phyloP scores from a whole-genome alignment of 2,888 invertebrate species.

The Sisyra terminalis region DNA sequence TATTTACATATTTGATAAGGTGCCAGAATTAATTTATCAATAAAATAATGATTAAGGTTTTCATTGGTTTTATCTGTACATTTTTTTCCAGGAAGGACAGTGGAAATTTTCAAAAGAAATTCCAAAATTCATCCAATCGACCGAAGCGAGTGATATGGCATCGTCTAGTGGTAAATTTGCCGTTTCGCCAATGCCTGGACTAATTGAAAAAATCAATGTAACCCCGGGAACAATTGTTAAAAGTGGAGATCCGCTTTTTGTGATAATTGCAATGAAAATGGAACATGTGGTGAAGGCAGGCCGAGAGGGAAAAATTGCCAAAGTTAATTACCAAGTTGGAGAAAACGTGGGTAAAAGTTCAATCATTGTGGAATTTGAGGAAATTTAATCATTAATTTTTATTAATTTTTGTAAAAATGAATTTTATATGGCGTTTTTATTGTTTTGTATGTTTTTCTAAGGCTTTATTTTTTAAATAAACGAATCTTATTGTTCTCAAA shows the following conservation, averaged over 20 bases:
- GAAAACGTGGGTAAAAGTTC: conserved; percentile 70
- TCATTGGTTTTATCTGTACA: neutral
- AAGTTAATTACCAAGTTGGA: conserved; percentile 54
- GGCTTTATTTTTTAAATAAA: neutral
- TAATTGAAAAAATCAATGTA: conserved; percentile 81
- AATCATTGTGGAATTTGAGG: conserved; percentile 39
- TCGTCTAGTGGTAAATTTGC: conserved; percentile 36
- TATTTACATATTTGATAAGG: conserved; percentile 48
- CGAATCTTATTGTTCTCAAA: neutral
- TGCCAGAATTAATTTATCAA: conserved; percentile 18
- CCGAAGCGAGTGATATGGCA: conserved; percentile 17
- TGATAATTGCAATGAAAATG: conserved; percentile 99
- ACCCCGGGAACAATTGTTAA: conserved; percentile 64
- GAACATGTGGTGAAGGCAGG: conserved; percentile 87
- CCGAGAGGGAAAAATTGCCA: conserved; percentile 56
- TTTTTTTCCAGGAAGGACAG: conserved; percentile 42
- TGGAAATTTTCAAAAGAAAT: conserved; percentile 42
- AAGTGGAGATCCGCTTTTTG: conserved; percentile 77
- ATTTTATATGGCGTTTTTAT: conserved; percentile 5
- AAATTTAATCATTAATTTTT: conserved; percentile 15
- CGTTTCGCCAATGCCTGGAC: conserved; percentile 89
- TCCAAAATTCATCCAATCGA: conserved; percentile 36
- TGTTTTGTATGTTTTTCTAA: conserved; percentile 4
- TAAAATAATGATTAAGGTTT: conserved; percentile 1
- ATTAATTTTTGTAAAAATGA: conserved; percentile 4